These are phyloP conservation scores for Cotesia glomerata DNA, from an alignment of 1,140 invertebrate species.

Conservation along the genomic window DNA sequence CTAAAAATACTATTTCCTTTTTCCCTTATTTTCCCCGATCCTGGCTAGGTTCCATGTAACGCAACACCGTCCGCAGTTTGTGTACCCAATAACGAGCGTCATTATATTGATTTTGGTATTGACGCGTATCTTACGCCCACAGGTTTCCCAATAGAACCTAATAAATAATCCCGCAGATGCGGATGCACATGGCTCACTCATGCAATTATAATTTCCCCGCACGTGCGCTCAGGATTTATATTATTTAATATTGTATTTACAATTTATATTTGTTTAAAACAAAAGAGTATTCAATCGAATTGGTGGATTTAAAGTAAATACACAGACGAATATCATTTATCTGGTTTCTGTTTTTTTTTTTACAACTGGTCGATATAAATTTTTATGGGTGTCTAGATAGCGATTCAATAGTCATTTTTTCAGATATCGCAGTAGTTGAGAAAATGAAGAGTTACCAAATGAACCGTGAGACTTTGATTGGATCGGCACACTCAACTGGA, in stretches of 20 bases:
- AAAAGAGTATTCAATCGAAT: too few species aligned
- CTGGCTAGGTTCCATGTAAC: too few species aligned
- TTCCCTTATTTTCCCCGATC: neutral
- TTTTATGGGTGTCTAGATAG: too few species aligned
- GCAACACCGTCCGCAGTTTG: neutral
- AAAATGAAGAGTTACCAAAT: neutral
- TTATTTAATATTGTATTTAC: too few species aligned
- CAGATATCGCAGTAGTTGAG: too few species aligned
- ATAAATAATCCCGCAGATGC: conserved; percentile 14
- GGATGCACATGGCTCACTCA: conserved; percentile 1
- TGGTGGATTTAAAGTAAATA: too few species aligned
- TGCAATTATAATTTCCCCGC: conserved; percentile 9
- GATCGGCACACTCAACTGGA: too few species aligned
- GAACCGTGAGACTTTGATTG: neutral
- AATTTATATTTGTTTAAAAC: too few species aligned
- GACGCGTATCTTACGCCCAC: conserved; percentile 10
- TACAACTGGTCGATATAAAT: too few species aligned
- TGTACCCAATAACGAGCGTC: conserved; percentile 6
- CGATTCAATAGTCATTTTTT: too few species aligned
- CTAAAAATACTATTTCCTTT: neutral
- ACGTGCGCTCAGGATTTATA: neutral
- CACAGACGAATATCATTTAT: too few species aligned
- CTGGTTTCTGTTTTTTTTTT: too few species aligned
- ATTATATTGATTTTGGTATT: conserved; percentile 5
- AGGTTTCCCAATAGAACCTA: conserved; percentile 12